Evolutionary conservation across 1,140 invertebrate genomes (phyloP), one percentile per base, ranked within the genome.

Genomic region (Drosophila varians): DNA sequence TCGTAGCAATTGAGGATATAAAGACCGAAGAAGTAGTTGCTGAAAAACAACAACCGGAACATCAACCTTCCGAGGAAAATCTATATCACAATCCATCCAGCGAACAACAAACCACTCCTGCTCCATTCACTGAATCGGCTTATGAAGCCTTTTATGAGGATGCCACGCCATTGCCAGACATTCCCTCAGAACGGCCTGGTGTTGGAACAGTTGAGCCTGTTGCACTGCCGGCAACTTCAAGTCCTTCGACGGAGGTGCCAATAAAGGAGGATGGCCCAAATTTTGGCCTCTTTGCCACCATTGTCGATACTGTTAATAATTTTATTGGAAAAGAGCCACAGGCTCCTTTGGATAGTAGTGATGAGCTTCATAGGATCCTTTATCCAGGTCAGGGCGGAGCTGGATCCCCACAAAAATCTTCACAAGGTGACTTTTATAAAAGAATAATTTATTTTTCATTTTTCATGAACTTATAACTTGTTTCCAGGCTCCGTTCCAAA

Each of bases 271-370:
- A 74, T 7, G 74, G 69, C 9, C 26, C 26, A 1, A 65, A 47
- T 3, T 2, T 42, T 0, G 80, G 80, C 2, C 53, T 90, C 0
- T 90, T 90, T 56, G 64, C 75, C n/a, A 90, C 89, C 1, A 90
- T 90, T 48, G 64, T 90, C 42, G 72, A 74, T 18, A 90, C 89
- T 8, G 89, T 90, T 4, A 90, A 90, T 46, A 76, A 71, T 36
- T 88, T 90, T 5, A 74, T 90, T 9, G 55, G 57, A 46, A 76
- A 43, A 64, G 58, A 25, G 31, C 53, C 16, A 68, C 82, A 78
- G 28, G 62, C 51, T 19, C 28, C 43, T 0, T 18, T 69, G 8
- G 58, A 47, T 0, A 38, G 36, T n/a, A 46, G 46, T 14, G 77
- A 86, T 56, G 77, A 90, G 1, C 49, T 89, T 11, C 62, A 89